Percentiles rank a stretch among this genome's conserved stretches.
These are phyloP conservation scores for Stigmatopora argus DNA, from an alignment of 2,113 vertebrate genomes.

Conservation along the genomic window DNA sequence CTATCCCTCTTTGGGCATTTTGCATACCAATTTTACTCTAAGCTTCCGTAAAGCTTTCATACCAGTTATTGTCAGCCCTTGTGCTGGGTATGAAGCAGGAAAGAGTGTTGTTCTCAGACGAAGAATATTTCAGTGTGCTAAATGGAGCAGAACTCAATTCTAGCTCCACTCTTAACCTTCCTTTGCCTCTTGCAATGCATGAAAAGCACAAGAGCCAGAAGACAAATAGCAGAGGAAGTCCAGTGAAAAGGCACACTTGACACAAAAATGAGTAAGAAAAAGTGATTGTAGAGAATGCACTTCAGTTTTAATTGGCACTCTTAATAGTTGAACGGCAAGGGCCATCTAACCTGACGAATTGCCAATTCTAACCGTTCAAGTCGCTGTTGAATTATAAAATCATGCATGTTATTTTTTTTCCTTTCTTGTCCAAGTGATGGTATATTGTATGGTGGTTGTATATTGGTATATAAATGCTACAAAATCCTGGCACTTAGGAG, in stretches of 20 bases:
- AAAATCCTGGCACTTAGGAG: not conserved
- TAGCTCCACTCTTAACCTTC: constrained; percentile 65
- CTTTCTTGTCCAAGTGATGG: not conserved
- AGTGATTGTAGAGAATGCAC: not conserved
- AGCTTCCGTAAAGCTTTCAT: not conserved
- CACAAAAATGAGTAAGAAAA: constrained; percentile 15
- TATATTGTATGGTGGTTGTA: not conserved
- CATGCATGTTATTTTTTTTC: no score
- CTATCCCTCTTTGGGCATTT: not conserved
- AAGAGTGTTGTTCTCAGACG: constrained; percentile 56
- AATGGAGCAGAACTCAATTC: constrained; percentile 73
- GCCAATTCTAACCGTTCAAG: not conserved
- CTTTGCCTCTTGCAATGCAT: constrained; percentile 62
- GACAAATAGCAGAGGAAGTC: constrained; percentile 49
- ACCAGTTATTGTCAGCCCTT: not conserved
- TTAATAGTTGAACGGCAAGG: constrained; percentile 5
- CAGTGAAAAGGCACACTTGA: constrained; percentile 34
- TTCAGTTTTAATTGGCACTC: not conserved
- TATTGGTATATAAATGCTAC: not conserved
- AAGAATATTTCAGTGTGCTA: constrained; percentile 68
- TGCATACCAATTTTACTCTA: not conserved
- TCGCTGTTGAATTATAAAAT: not conserved
- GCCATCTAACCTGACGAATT: constrained; percentile 6
- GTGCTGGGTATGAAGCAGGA: constrained; percentile 48
- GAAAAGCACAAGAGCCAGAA: constrained; percentile 61